Evolutionary conservation across 2,888 invertebrate species (phyloP), one percentile per base, ranked within the genome.

Genomic region (Ectemnius cavifrons): DNA sequence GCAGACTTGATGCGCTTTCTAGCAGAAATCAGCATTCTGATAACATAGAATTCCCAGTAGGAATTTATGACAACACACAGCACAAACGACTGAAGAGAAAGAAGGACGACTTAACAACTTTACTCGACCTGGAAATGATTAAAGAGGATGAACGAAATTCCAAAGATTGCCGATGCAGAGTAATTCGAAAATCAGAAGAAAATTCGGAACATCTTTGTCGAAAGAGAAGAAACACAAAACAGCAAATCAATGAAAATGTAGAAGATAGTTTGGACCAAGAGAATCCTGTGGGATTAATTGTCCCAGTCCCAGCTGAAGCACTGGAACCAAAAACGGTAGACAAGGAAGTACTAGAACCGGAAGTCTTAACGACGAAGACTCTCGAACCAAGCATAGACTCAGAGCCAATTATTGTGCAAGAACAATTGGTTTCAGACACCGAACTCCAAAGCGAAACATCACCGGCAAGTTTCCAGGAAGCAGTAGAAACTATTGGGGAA

Each of bases 91-190:
- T n/a, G 1, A 86, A 79, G 45, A 82, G 84, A 64, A 70, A 81
- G 0, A 18, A 18, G 23, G 63, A 74, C 0, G 69, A 84, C 18
- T 27, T 86, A 37, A 74, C 84, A 13, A 60, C 27, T 0, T 63
- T 85, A 8, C 68, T 88, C 1, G 75, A 84, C 37, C 67, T 78
- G 4, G 89, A 90, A 66, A 89, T 89, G 89, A 84, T 88, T 28
- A 69, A 82, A 11, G 82, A 87, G 61, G 87, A 87, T 56, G 84
- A 85, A 14, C 78, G 79, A 27, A 87, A 89, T 46, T 71, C 79
- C 16, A 84, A 77, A 37, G 86, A 88, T 37, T 87, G 87, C 62
- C 80, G 86, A 4, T 87, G 86, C 46, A 83, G 89, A 65, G 84
- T 87, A 0, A 84, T 85, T 61, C 81, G 88, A 73, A 73, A 59